These are phyloP conservation scores for Meloidogyne floridensis DNA, from an alignment of 1,140 invertebrate genomes.

Conservation along the genomic window DNA sequence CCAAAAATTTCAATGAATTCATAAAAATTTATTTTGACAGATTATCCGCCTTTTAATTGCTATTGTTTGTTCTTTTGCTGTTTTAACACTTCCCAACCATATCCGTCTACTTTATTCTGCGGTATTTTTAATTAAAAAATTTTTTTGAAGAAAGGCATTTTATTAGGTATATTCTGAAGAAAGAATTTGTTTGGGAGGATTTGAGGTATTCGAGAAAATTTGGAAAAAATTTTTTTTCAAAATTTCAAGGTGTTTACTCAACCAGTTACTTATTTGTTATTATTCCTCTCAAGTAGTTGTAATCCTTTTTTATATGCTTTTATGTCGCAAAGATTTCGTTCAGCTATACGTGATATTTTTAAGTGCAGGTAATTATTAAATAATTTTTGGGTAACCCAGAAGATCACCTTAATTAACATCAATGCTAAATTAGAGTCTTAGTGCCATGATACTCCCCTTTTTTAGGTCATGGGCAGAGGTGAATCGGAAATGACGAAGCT, in stretches of 20 bases:
- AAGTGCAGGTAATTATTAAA: conserved; percentile 44
- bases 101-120: conserved; percentile 54
- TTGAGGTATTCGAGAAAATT: neutral
- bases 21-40: conserved; percentile 31
- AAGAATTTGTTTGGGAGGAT: conserved; percentile 10
- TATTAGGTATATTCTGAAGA: neutral
- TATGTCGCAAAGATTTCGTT: conserved; percentile 59
- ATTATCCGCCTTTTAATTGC: conserved; percentile 61
- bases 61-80: conserved; percentile 59
- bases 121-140: conserved; percentile 11
- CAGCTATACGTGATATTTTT: conserved; percentile 50
- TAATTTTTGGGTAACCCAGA: neutral
- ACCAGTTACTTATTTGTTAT: conserved; percentile 55
- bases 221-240: neutral
- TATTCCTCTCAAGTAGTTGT: conserved; percentile 57
- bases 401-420: too few species aligned
- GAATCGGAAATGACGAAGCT: too few species aligned
- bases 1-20: neutral
- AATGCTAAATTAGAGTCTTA: too few species aligned
- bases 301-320: conserved; percentile 64
- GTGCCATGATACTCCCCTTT: too few species aligned
- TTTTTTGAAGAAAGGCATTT: neutral
- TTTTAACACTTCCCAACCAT: conserved; percentile 62
- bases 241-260: conserved; percentile 1
- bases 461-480: too few species aligned